A percentile compares a stretch with the other conserved stretches of the same genome.
Conservation (phyloP, 2,888 invertebrate genomes). For the Drosophila helvetica region DNA sequence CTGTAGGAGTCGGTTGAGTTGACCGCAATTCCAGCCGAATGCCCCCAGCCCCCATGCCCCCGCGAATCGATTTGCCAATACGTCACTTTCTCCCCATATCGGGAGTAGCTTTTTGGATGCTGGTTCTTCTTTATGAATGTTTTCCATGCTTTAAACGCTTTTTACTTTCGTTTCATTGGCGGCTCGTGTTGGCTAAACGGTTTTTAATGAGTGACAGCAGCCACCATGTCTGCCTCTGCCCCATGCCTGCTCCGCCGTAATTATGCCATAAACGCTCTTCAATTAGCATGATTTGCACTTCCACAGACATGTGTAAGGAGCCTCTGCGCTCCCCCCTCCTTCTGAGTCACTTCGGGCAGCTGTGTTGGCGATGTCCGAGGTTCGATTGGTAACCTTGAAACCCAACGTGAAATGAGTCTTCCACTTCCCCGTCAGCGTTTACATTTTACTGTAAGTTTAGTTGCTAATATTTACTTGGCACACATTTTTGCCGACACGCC, state of each 20-base stretch:
- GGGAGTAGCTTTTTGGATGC: neutral
- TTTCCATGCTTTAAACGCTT: constrained; percentile 43
- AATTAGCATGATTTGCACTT: constrained; percentile 75
- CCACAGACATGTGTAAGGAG: constrained; percentile 7
- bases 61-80: constrained; percentile 25
- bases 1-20: neutral
- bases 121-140: constrained; percentile 13
- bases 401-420: neutral
- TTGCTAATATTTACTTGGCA: constrained; percentile 12
- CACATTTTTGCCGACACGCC: constrained; percentile 7
- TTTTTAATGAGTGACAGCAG: constrained; percentile 60
- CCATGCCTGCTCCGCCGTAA: constrained; percentile 44
- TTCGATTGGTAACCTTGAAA: constrained; percentile 4
- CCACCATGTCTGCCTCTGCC: neutral
- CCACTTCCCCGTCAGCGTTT: neutral
- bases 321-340: constrained; percentile 10
- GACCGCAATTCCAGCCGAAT: neutral
- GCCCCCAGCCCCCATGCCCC: neutral
- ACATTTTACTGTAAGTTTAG: constrained; percentile 23
- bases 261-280: constrained; percentile 69
- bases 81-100: constrained; percentile 47
- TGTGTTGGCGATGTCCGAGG: constrained; percentile 2
- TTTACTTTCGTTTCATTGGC: constrained; percentile 63
- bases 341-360: constrained; percentile 1
- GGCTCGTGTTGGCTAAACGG: constrained; percentile 56